A percentile compares a stretch with the other conserved stretches of the same genome.
Conservation (phyloP, 2,797 vertebrate genomes). For the Notolepis coatsorum region DNA sequence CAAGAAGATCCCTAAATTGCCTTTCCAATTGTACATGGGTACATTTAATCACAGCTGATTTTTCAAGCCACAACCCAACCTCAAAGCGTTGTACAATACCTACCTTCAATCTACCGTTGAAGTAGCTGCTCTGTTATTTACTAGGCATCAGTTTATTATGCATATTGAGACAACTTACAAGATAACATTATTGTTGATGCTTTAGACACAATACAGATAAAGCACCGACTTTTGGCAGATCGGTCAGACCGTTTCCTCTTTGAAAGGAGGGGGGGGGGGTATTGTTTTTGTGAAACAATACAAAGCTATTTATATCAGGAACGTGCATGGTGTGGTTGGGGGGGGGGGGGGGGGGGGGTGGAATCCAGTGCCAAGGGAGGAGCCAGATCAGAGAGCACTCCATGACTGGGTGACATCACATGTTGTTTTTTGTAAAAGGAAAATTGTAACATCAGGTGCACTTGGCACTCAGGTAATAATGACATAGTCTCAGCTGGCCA, state of each 20-base stretch:
- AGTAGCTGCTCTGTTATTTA: background rate
- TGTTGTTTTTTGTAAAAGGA: background rate
- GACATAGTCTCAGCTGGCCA: constrained; percentile 6
- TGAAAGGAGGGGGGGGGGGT: constrained; percentile 32
- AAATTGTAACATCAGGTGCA: constrained; percentile 21
- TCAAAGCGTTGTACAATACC: constrained; percentile 35
- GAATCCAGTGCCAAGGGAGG: too few relatives aligned
- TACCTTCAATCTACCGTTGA: background rate
- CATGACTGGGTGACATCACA: background rate
- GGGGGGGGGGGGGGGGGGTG: too few relatives aligned
- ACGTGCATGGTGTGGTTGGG: constrained; percentile 22
- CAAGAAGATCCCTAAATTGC: constrained; percentile 19
- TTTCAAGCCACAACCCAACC: constrained; percentile 16
- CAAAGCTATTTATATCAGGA: constrained; percentile 48
- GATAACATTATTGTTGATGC: constrained; percentile 34
- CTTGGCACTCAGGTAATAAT: constrained; percentile 3
- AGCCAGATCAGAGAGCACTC: background rate
- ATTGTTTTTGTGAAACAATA: constrained; percentile 40
- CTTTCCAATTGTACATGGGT: constrained; percentile 10
- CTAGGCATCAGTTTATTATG: constrained; percentile 40
- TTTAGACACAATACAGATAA: constrained; percentile 39
- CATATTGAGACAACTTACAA: constrained; percentile 30
- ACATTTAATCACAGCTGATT: constrained; percentile 19
- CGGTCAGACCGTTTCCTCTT: constrained; percentile 9
- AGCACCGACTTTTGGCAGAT: background rate